A percentile compares a stretch with the other conserved stretches of the same genome.
phyloP scores from a whole-genome alignment of 2,888 invertebrate genomes.

The Cerastis rubricosa region DNA sequence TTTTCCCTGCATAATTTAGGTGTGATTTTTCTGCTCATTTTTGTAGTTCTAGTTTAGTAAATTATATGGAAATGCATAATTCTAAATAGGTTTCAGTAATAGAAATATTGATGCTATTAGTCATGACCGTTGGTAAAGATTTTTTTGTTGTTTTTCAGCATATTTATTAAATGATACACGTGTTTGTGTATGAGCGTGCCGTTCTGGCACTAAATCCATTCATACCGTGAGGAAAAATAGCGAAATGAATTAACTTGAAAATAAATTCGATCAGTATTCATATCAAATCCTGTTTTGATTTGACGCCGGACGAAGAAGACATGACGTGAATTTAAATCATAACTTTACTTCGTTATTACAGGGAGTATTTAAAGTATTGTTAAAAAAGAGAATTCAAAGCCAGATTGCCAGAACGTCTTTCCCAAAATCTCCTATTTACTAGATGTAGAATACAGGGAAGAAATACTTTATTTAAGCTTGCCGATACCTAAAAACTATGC shows the following conservation, averaged over 20 bases:
- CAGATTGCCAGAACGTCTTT: no score
- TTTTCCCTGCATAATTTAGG: neutral
- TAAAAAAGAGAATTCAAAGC: neutral
- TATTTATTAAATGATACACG: slow-evolving; percentile 19
- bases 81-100: neutral
- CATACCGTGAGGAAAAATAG: neutral
- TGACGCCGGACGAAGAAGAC: neutral
- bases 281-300: neutral
- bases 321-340: slow-evolving; percentile 1
- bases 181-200: neutral
- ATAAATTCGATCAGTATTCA: neutral
- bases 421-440: no score
- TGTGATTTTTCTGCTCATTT: neutral
- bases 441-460: neutral
- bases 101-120: neutral
- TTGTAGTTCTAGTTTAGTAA: neutral
- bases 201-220: slow-evolving; percentile 1
- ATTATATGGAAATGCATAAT: neutral
- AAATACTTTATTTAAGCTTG: neutral
- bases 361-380: neutral
- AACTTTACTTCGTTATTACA: neutral
- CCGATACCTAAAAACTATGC: no score
- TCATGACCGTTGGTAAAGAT: slow-evolving; percentile 10
- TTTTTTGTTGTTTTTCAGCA: slow-evolving; percentile 9
- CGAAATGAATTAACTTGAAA: neutral